Percentiles rank a stretch among this genome's conserved stretches.
These are phyloP conservation scores for Oscheius onirici DNA, from an alignment of 2,888 invertebrate genomes.

Conservation along the genomic window DNA sequence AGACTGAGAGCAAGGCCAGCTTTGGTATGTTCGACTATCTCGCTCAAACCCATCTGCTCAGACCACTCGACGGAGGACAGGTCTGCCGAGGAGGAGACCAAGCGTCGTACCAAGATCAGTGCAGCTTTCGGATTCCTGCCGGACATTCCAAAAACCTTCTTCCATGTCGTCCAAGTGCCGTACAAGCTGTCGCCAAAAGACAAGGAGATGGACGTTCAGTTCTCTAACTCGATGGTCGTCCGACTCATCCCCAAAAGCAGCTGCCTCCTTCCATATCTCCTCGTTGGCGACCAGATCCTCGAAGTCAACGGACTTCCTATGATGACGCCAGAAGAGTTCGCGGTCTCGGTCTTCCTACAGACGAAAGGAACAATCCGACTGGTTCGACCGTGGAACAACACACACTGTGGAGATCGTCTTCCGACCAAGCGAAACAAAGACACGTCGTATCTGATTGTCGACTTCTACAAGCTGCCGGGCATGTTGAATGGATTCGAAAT, in stretches of 20 bases:
- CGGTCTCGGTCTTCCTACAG: not conserved
- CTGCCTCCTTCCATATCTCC: not conserved
- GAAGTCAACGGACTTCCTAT: not conserved
- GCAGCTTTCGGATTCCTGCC: not conserved
- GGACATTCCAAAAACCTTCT: not conserved
- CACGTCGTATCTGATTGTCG: not conserved
- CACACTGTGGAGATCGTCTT: not conserved
- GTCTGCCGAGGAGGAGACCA: no score
- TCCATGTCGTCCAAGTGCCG: not conserved
- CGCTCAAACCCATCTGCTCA: no score
- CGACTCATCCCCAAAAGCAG: not conserved
- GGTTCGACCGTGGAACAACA: not conserved
- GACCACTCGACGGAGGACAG: no score
- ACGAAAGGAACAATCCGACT: not conserved
- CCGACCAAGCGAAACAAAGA: not conserved
- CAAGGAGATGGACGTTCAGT: not conserved
- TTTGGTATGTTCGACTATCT: no score
- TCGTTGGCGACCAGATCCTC: slow-evolving; percentile 9
- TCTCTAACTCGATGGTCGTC: slow-evolving; percentile 5
- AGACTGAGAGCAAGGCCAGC: no score
- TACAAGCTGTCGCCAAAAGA: not conserved
- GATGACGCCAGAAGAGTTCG: not conserved
- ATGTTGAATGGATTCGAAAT: slow-evolving; percentile 1
- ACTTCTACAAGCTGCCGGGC: not conserved
- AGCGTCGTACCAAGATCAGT: no score